Percentiles rank a stretch among this genome's conserved stretches.
phyloP scores from a whole-genome alignment of 2,113 vertebrate species.

The Ardeotis arabs region DNA sequence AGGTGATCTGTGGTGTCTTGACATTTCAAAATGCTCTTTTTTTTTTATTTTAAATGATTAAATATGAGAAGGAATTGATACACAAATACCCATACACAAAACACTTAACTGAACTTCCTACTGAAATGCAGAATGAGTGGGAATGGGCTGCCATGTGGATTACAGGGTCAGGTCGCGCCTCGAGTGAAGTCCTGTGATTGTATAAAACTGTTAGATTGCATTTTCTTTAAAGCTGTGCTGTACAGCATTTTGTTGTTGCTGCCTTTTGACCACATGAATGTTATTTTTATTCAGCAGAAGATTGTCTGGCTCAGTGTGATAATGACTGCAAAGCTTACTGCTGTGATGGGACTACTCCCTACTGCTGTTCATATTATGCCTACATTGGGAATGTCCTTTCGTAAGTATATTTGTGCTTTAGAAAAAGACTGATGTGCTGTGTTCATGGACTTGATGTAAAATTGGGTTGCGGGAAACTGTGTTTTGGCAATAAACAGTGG shows the following conservation, averaged over 20 bases:
- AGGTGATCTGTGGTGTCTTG: background rate
- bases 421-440: background rate
- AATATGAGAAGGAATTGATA: background rate
- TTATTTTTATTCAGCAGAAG: slow-evolving; percentile 74
- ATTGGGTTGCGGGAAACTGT: background rate
- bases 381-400: slow-evolving; percentile 93
- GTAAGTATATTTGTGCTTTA: slow-evolving; percentile 75
- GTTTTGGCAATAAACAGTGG: background rate
- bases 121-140: background rate
- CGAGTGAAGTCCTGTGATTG: background rate
- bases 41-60: background rate
- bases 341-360: slow-evolving; percentile 87
- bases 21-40: background rate
- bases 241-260: background rate
- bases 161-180: background rate
- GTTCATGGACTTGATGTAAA: background rate
- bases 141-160: background rate
- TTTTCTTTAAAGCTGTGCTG: slow-evolving; percentile 18
- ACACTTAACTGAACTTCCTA: background rate
- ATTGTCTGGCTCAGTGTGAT: slow-evolving; percentile 82
- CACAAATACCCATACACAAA: background rate
- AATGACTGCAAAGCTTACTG: slow-evolving; percentile 89
- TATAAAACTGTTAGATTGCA: background rate
- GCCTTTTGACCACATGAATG: background rate
- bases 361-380: slow-evolving; percentile 94